Evolutionary conservation across 2,888 invertebrate genomes (phyloP).

Genomic region (Tipula helvola): DNA sequence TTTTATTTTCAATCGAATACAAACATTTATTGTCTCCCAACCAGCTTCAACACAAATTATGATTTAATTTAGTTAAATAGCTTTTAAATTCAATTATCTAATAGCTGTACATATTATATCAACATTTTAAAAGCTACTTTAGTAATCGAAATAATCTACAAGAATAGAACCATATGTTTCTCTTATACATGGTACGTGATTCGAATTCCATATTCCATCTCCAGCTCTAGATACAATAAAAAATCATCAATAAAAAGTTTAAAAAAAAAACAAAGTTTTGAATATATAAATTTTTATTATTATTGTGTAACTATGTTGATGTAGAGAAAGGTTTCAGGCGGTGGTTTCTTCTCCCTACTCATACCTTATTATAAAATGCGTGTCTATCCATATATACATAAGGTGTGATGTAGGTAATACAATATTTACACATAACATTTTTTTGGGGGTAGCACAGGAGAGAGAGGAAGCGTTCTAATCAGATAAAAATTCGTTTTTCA

Average conservation of each 20-base stretch:
- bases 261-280: neutral
- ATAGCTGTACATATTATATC: neutral
- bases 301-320: neutral
- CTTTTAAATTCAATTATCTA: neutral
- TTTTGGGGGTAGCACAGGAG: neutral
- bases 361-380: neutral
- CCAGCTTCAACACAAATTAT: neutral
- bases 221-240: neutral
- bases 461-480: neutral
- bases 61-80: neutral
- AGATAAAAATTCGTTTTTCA: neutral
- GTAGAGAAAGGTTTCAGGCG: neutral
- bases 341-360: neutral
- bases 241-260: neutral
- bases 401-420: neutral
- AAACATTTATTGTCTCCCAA: too few relatives aligned
- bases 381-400: neutral
- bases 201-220: neutral
- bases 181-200: neutral
- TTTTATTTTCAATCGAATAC: too few relatives aligned
- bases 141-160: neutral
- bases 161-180: neutral
- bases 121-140: neutral
- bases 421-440: neutral
- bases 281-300: neutral